phyloP scores from a whole-genome alignment of 1,140 invertebrate genomes.

The Mylabris phalerata region DNA sequence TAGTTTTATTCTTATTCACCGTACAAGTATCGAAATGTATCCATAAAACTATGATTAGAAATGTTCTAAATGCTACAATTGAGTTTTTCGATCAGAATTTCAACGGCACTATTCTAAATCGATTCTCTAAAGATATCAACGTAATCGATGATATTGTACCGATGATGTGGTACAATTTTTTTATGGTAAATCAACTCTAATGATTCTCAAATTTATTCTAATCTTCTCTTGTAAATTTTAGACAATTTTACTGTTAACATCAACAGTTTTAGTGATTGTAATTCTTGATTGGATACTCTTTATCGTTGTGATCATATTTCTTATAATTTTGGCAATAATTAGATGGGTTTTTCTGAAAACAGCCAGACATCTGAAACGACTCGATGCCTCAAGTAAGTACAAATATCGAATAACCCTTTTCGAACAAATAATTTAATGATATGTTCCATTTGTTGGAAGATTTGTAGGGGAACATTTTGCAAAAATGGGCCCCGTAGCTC shows the following conservation, averaged over 20 bases:
- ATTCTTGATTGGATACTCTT: not conserved
- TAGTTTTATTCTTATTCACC: slow-evolving; percentile 45
- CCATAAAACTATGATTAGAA: slow-evolving; percentile 59
- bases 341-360: not conserved
- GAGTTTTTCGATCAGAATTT: slow-evolving; percentile 56
- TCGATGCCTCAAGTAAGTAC: slow-evolving; percentile 78
- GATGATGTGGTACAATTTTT: slow-evolving; percentile 41
- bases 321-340: not conserved
- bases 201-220: not conserved
- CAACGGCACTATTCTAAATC: slow-evolving; percentile 50
- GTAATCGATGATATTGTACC: slow-evolving; percentile 60
- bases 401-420: too few relatives aligned
- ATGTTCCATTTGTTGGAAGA: too few relatives aligned
- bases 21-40: slow-evolving; percentile 56
- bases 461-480: not conserved
- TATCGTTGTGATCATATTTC: not conserved
- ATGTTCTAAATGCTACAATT: slow-evolving; percentile 54
- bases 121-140: slow-evolving; percentile 58
- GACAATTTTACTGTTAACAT: not conserved
- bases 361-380: slow-evolving; percentile 38
- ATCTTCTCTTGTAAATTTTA: not conserved
- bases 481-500: not conserved
- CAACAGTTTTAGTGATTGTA: not conserved
- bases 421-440: too few relatives aligned
- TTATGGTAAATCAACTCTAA: slow-evolving; percentile 14